Evolutionary conservation across 92 coral and sea anemone species (phyloP), one percentile per base, ranked within the genome.

Genomic region (Actinernus sp.): DNA sequence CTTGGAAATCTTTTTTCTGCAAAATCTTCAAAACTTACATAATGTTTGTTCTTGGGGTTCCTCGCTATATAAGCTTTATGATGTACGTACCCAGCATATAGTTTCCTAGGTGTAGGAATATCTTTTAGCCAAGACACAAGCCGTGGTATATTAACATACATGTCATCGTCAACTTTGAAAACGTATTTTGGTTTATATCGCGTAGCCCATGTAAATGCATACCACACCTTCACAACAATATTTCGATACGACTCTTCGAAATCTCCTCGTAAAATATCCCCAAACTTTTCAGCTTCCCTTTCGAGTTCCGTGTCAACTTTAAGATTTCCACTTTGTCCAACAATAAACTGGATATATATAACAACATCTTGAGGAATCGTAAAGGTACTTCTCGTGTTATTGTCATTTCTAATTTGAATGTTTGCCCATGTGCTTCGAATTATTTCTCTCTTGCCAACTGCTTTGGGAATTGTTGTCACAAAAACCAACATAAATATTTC

Each of bases 21-120:
- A 31, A 41, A 82, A 27, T 73, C 39, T 5, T 58, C 32, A 14
- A 49, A 45, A 22, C 82, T 73, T 19, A 81, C 79, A 16, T 76
- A 76, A 25, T 73, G 82, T 31, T 49, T 38, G 65, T 73, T 33
- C 7, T 47, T 66, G 0, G 52, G 54, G 26, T 60, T 68, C 17
- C 88, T 37, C 1, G 69, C 31, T 10, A 81, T 68, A 26, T 37
- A 49, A n/a, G 79, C 88, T 13, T 54, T 26, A 25, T 43, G 39
- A 38, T 81, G 79, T 20, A 81, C 62, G 12, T 63, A 56, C 5
- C 88, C 88, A 3, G 70, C 87, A 24, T 81, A 81, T 0, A 81
- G 71, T 48, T 52, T 64, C 3, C 47, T 2, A 1, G 88, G 88
- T 11, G 18, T 14, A 33, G 45, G 4, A 2, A 14, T 30, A 4